Conservation (phyloP, 2,888 invertebrate genomes). For the Mactromeris polynyma region DNA sequence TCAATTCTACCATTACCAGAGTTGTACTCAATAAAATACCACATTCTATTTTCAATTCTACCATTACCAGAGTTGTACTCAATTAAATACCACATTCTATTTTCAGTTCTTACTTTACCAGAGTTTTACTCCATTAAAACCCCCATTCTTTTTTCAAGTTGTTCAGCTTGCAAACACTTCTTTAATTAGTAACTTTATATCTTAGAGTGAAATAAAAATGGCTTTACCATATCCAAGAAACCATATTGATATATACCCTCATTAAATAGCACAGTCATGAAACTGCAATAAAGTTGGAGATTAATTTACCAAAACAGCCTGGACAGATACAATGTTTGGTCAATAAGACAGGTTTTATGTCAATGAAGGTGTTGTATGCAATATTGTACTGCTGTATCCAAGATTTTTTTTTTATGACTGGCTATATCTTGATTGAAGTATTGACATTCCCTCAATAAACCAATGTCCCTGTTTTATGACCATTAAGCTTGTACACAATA, state of each 20-base stretch:
- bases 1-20: no score
- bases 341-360: neutral
- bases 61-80: no score
- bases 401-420: neutral
- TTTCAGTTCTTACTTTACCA: no score
- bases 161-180: neutral
- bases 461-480: neutral
- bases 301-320: neutral
- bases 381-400: neutral
- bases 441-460: conserved; percentile 1
- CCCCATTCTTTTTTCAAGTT: neutral
- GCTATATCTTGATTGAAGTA: conserved; percentile 14
- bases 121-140: no score
- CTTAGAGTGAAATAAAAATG: neutral
- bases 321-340: neutral
- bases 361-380: neutral
- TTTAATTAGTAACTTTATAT: conserved; percentile 6
- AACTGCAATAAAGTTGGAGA: neutral
- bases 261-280: neutral
- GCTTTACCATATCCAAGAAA: neutral
- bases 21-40: no score
- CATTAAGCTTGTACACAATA: neutral
- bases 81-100: no score
- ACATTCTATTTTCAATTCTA: no score
- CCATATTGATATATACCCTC: neutral